These are phyloP conservation scores for Mastigias papua DNA, from an alignment of 30 jellyfish, hydroid and myxozoan genomes.

Conservation along the genomic window DNA sequence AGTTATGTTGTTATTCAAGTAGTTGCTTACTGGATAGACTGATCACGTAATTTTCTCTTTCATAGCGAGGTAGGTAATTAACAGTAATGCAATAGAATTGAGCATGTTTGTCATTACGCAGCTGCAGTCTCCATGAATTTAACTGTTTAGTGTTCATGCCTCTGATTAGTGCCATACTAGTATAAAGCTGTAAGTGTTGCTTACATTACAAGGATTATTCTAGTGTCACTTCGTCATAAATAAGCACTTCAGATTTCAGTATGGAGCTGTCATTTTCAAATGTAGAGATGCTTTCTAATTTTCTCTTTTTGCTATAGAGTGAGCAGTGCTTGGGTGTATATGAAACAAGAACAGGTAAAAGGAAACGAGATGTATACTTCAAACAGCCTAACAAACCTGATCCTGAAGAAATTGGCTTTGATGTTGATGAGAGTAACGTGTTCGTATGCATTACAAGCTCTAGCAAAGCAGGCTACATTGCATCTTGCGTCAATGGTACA, in stretches of 20 bases:
- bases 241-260: not conserved
- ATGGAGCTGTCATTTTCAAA: not conserved
- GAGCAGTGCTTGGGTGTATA: not conserved
- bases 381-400: not conserved
- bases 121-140: too few species aligned
- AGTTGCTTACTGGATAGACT: too few species aligned
- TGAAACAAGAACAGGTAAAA: slow-evolving; percentile 64
- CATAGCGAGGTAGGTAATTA: too few species aligned
- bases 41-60: too few species aligned
- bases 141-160: too few species aligned
- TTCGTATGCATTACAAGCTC: slow-evolving; percentile 31
- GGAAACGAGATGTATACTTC: slow-evolving; percentile 2
- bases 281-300: not conserved
- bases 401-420: slow-evolving; percentile 6
- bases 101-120: too few species aligned
- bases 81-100: too few species aligned
- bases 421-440: not conserved
- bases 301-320: not conserved
- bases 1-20: too few species aligned
- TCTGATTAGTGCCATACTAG: too few species aligned
- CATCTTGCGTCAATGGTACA: slow-evolving; percentile 35
- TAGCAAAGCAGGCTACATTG: slow-evolving; percentile 18
- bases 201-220: too few species aligned
- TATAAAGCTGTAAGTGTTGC: too few species aligned
- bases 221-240: not conserved